Conservation (phyloP, 2,888 invertebrate species). For the Volucella zonaria region DNA sequence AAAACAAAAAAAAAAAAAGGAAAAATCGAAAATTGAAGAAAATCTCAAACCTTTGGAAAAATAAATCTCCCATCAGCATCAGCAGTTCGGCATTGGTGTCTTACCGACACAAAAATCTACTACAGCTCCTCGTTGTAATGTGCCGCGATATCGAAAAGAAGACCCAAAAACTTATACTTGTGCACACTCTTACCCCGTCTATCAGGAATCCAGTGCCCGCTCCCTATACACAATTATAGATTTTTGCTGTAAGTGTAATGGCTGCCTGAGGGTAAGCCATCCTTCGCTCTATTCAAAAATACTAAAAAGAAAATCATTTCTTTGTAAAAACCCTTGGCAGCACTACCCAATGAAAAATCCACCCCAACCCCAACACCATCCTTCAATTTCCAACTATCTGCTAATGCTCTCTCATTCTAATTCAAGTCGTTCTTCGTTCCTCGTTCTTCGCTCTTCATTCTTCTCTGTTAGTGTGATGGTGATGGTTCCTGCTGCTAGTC, state of each 20-base stretch:
- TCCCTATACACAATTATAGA: conserved; percentile 69
- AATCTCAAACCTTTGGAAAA: conserved; percentile 58
- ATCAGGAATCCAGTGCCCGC: conserved; percentile 1
- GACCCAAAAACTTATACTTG: conserved; percentile 25
- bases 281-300: conserved; percentile 70
- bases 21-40: conserved; percentile 25
- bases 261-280: conserved; percentile 44
- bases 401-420: conserved; percentile 53
- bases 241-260: conserved; percentile 67
- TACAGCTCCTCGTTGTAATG: conserved; percentile 37
- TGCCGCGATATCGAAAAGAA: conserved; percentile 58
- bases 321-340: conserved; percentile 58
- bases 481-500: not conserved
- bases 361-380: conserved; percentile 6
- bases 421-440: conserved; percentile 29
- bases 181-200: not conserved
- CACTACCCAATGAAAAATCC: conserved; percentile 7
- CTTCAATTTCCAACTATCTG: conserved; percentile 61
- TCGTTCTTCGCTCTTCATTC: no score
- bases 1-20: no score
- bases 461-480: conserved; percentile 3
- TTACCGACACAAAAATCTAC: conserved; percentile 59
- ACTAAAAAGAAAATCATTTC: conserved; percentile 66
- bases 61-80: conserved; percentile 64
- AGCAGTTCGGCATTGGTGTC: conserved; percentile 35